phyloP scores from a whole-genome alignment of 2,113 vertebrate genomes.

The Hippocampus guttulatus region DNA sequence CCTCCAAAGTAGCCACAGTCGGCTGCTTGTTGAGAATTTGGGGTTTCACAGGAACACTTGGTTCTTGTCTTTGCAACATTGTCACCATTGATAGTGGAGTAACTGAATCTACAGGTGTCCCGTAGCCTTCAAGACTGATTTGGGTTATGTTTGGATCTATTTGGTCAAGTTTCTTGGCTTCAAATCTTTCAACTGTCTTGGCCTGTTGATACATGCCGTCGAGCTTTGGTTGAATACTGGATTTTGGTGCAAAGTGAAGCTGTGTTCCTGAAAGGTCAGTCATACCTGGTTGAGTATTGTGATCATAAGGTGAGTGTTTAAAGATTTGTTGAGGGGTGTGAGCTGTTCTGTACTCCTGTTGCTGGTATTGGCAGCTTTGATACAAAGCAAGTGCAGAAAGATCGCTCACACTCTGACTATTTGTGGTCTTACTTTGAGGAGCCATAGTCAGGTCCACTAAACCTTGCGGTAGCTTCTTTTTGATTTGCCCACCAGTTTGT shows the following conservation, averaged over 20 bases:
- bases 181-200: conserved; percentile 6
- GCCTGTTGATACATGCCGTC: conserved; percentile 14
- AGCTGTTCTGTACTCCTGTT: conserved; percentile 22
- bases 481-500: conserved; percentile 29
- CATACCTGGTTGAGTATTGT: conserved; percentile 22
- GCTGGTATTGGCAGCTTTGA: conserved; percentile 12
- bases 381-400: conserved; percentile 34
- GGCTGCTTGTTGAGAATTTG: conserved; percentile 68
- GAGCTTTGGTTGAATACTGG: neutral
- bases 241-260: conserved; percentile 9
- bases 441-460: conserved; percentile 77
- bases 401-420: conserved; percentile 38
- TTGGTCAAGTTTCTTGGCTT: conserved; percentile 15
- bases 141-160: neutral
- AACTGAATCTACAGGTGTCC: neutral
- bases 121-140: conserved; percentile 1
- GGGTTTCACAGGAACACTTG: conserved; percentile 31
- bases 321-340: neutral
- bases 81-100: conserved; percentile 8
- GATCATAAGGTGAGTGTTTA: conserved; percentile 15
- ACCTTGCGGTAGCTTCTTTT: conserved; percentile 50
- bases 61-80: conserved; percentile 29
- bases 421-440: conserved; percentile 28
- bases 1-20: conserved; percentile 58
- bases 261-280: conserved; percentile 4